phyloP scores from a whole-genome alignment of 2,797 vertebrate species.

The Poecilia wingei region DNA sequence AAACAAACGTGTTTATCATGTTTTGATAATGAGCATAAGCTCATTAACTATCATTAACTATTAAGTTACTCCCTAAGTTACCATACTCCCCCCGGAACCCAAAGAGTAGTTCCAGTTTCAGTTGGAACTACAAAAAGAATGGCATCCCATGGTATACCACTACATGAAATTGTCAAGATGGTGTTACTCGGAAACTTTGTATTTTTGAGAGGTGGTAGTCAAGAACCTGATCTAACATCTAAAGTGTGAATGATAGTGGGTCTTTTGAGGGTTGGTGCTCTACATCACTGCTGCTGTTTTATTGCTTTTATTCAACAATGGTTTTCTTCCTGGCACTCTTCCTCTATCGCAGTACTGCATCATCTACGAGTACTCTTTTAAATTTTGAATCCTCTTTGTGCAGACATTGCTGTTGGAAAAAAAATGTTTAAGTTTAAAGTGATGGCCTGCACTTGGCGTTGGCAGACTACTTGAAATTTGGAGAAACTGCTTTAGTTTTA shows the following conservation, averaged over 20 bases:
- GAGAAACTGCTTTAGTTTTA: slow-evolving; percentile 19
- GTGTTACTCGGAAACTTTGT: neutral
- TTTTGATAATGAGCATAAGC: too few relatives aligned
- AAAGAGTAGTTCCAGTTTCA: neutral
- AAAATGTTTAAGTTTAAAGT: slow-evolving; percentile 27
- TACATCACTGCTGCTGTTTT: too few relatives aligned
- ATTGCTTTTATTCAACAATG: too few relatives aligned
- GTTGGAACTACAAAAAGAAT: neutral
- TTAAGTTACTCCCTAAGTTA: too few relatives aligned
- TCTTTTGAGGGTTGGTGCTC: neutral
- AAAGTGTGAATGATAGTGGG: neutral
- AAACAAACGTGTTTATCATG: neutral
- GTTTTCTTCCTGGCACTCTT: neutral
- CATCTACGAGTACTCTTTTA: neutral
- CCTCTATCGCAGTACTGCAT: neutral
- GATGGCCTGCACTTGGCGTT: slow-evolving; percentile 7
- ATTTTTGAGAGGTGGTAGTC: neutral
- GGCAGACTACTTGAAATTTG: slow-evolving; percentile 8
- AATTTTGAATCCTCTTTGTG: slow-evolving; percentile 5
- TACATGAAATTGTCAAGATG: neutral
- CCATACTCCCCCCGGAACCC: too few relatives aligned
- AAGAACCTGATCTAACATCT: neutral
- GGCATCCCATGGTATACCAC: neutral
- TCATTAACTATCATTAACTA: too few relatives aligned
- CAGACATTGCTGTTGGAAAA: neutral